A percentile compares a stretch with the other conserved stretches of the same genome.
Conservation (phyloP, 2,888 invertebrate genomes). For the Ariolimax columbianus region DNA sequence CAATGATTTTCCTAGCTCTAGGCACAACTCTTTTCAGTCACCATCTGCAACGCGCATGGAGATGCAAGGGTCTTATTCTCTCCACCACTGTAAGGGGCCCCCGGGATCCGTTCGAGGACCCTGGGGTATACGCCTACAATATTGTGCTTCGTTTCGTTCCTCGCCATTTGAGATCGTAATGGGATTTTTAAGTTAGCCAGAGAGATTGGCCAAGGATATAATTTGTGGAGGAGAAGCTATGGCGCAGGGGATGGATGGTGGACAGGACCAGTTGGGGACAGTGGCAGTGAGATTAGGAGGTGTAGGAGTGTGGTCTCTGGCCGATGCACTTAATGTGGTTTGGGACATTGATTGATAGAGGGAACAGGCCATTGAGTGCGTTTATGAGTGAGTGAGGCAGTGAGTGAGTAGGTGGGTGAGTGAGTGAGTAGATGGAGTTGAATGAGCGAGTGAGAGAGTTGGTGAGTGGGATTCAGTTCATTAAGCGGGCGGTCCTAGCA, state of each 20-base stretch:
- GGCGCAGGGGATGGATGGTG: not conserved
- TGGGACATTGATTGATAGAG: not conserved
- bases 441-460: not conserved
- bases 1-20: no score
- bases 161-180: not conserved
- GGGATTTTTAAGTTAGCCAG: not conserved
- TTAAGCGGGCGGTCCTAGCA: no score
- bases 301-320: not conserved
- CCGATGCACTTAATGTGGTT: not conserved
- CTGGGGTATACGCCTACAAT: not conserved
- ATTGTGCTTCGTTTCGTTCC: not conserved
- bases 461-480: not conserved
- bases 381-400: not conserved
- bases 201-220: not conserved
- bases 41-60: no score
- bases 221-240: not conserved
- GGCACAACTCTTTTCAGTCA: no score
- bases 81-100: no score
- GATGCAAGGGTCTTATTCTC: no score
- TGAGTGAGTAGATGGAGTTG: not conserved
- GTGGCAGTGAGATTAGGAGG: not conserved
- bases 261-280: not conserved
- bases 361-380: not conserved
- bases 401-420: not conserved
- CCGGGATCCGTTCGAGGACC: no score